These are phyloP conservation scores for Cheilosia urbana DNA, from an alignment of 2,888 invertebrate genomes.

Conservation along the genomic window DNA sequence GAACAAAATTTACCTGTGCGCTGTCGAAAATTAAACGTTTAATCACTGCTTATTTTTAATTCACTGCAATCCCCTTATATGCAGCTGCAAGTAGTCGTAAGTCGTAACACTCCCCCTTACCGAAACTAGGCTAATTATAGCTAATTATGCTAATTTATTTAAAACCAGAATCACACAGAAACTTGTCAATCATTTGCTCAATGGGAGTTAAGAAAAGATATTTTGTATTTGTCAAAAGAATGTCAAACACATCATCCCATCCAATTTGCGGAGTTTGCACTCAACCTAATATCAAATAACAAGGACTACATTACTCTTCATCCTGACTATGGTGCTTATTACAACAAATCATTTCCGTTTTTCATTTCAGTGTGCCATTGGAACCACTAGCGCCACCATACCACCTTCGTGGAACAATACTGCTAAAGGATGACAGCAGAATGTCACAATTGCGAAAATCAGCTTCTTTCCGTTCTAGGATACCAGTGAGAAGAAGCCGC, in stretches of 20 bases:
- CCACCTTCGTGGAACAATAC: slow-evolving; percentile 60
- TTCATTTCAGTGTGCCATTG: slow-evolving; percentile 40
- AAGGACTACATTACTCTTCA: slow-evolving; percentile 31
- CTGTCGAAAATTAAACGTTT: slow-evolving; percentile 26
- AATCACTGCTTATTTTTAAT: slow-evolving; percentile 15
- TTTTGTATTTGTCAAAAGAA: not conserved
- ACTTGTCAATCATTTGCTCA: no score
- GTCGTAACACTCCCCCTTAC: no score
- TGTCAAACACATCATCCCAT: slow-evolving; percentile 10
- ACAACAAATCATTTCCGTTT: slow-evolving; percentile 31
- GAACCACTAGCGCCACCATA: slow-evolving; percentile 15
- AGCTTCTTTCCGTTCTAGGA: slow-evolving; percentile 79
- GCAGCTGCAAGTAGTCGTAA: no score
- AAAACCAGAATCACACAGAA: no score
- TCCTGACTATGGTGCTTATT: slow-evolving; percentile 33
- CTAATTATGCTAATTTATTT: no score
- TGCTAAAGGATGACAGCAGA: slow-evolving; percentile 76
- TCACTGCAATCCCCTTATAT: no score
- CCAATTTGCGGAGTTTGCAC: slow-evolving; percentile 3
- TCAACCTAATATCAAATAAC: slow-evolving; percentile 19
- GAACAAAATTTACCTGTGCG: slow-evolving; percentile 26
- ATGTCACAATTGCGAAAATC: slow-evolving; percentile 80
- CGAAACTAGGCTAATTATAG: no score
- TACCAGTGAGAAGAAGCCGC: slow-evolving; percentile 78
- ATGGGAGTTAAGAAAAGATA: no score